A percentile compares a stretch with the other conserved stretches of the same genome.
Evolutionary conservation across 2,113 vertebrate genomes (phyloP).

Genomic region (Myiozetetes cayanensis): DNA sequence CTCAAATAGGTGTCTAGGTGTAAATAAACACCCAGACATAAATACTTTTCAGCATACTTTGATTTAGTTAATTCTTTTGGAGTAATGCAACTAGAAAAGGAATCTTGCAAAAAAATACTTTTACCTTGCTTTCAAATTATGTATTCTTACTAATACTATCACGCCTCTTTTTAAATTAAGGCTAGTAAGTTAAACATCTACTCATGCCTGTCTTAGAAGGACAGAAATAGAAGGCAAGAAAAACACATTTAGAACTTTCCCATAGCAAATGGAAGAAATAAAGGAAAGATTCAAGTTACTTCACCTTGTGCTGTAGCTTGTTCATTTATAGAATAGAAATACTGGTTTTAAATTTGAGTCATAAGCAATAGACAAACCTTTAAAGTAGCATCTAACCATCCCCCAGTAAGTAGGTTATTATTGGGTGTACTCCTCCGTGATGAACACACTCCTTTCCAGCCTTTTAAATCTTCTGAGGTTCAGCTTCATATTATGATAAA

Average conservation of each 20-base stretch:
- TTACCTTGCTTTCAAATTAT: slow-evolving; percentile 24
- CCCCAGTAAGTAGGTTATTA: background rate
- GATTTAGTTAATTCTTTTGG: background rate
- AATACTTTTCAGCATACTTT: background rate
- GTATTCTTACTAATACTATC: background rate
- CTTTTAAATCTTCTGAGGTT: background rate
- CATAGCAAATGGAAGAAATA: background rate
- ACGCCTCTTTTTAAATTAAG: background rate
- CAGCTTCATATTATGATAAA: background rate
- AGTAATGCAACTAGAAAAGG: background rate
- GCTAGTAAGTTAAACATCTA: background rate
- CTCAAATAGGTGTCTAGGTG: background rate
- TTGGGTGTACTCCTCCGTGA: background rate
- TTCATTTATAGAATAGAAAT: background rate
- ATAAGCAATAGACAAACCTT: slow-evolving; percentile 3
- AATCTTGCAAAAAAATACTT: background rate
- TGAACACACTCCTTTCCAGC: background rate
- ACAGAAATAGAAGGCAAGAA: background rate
- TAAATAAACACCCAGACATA: background rate
- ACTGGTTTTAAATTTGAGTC: slow-evolving; percentile 2
- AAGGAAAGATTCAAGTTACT: background rate
- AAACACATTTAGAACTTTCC: background rate
- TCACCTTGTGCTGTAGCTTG: background rate
- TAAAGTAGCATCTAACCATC: background rate
- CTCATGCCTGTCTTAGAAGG: background rate